These are phyloP conservation scores for Limenitis camilla DNA, from an alignment of 2,888 invertebrate species.

Conservation along the genomic window DNA sequence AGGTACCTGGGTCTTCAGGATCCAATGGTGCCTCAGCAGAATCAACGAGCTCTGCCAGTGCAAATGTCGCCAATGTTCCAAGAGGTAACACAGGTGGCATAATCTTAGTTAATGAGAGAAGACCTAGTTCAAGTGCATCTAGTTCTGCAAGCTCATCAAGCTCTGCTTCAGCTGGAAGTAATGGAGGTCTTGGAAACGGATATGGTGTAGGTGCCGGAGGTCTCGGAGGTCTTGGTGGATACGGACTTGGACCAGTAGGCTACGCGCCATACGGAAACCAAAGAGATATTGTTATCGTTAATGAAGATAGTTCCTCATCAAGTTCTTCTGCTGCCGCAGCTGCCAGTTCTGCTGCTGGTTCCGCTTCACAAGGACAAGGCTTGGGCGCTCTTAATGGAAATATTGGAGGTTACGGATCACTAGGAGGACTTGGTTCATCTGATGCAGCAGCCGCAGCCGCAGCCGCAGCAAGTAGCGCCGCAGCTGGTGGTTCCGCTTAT, in stretches of 20 bases:
- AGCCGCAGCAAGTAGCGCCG: no score
- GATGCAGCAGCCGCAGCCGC: no score
- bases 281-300: no score
- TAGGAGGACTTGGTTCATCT: background rate
- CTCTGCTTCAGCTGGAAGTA: background rate
- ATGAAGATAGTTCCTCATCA: background rate
- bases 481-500: no score
- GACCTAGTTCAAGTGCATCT: background rate
- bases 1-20: constrained; percentile 9
- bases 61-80: background rate
- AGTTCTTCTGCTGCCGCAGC: constrained; percentile 7
- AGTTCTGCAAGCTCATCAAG: constrained; percentile 1
- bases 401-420: background rate
- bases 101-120: background rate
- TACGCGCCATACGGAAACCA: background rate
- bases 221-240: background rate
- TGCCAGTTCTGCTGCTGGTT: constrained; percentile 8
- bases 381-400: background rate
- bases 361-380: constrained; percentile 1
- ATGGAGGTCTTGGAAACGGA: background rate
- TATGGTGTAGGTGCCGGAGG: background rate
- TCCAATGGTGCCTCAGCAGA: background rate
- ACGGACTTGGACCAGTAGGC: background rate
- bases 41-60: background rate
- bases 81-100: background rate